These are phyloP conservation scores for Lethocerus indicus DNA, from an alignment of 1,140 invertebrate genomes.

Conservation along the genomic window DNA sequence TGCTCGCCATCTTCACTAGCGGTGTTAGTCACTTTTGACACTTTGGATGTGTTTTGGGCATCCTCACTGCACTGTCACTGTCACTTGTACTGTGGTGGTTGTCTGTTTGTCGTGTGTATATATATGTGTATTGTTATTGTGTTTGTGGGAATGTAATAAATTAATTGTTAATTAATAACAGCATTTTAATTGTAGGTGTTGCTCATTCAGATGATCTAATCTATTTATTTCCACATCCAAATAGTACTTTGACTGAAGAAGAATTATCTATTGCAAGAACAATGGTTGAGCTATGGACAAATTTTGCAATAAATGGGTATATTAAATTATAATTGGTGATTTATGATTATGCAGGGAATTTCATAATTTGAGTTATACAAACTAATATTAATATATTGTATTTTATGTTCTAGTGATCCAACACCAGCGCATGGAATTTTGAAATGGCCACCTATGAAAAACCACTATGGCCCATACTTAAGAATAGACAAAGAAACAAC, in stretches of 20 bases:
- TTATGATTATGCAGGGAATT: background rate
- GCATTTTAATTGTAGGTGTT: constrained; percentile 24
- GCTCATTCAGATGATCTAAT: constrained; percentile 29
- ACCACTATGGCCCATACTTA: constrained; percentile 16
- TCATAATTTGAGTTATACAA: background rate
- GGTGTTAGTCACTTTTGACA: no score
- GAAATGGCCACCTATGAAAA: constrained; percentile 15
- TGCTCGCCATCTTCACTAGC: no score
- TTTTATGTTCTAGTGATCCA: background rate
- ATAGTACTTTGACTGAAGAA: constrained; percentile 19
- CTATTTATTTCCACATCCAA: constrained; percentile 25
- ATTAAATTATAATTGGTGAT: no score
- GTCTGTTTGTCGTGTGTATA: no score
- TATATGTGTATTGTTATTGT: no score
- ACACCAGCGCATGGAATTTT: background rate
- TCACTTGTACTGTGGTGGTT: no score
- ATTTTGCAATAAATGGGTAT: constrained; percentile 26
- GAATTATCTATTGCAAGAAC: constrained; percentile 25
- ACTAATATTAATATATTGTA: background rate
- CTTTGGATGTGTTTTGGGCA: no score
- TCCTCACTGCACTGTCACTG: no score
- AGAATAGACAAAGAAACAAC: constrained; percentile 7
- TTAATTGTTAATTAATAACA: no score
- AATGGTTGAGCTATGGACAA: constrained; percentile 28
- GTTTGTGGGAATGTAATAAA: no score